Base-by-base conservation (phyloP, 2,113 vertebrate genomes). In the Pelvicachromis taeniatus region DNA sequence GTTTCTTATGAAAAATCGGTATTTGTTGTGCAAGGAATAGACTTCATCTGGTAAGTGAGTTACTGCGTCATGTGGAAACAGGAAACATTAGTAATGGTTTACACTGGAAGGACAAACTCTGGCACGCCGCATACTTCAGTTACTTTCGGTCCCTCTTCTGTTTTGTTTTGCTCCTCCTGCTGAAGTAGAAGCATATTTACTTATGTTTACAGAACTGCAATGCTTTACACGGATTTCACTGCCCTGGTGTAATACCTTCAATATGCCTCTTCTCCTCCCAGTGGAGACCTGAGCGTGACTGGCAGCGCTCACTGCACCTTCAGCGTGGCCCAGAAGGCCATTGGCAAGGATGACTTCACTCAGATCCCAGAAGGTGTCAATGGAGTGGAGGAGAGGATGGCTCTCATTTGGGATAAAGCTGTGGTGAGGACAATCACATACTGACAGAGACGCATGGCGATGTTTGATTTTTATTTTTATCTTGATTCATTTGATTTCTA, bases 341-440 rank as follows among this genome's bases (percentile, higher is more conserved):
- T 99, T 1, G 98, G 98, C n/a, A 99, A 99, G 90, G 98, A 99
- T 82, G 98, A 99, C 93, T 99, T 99, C 95, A 99, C 98, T 1
- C 97, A 96, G 2, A 99, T 99, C 87, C 98, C 98, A 0, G 98
- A 99, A 75, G 98, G 98, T 23, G 98, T 98, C 70, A 99, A 99
- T 0, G 98, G 98, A 2, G 97, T 97, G 78, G 98, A 99, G 95
- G 98, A 99, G 75, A 95, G 98, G 38, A 99, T 99, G 98, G 95
- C 96, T 31, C 90, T 99, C 89, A 98, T 99, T 94, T 99, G 98
- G 98, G 98, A 99, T 93, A 99, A 99, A 92, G 98, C 98, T 42
- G 98, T 99, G 98, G 98, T 99, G 94, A 97, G 98, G 14, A 85
- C 5, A 23, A 54, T 83, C 17, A 13, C 48, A 73, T 29, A 75